Evolutionary conservation across 2,888 invertebrate genomes (phyloP), one percentile per base, ranked within the genome.

Genomic region (Drosophila ezoana): DNA sequence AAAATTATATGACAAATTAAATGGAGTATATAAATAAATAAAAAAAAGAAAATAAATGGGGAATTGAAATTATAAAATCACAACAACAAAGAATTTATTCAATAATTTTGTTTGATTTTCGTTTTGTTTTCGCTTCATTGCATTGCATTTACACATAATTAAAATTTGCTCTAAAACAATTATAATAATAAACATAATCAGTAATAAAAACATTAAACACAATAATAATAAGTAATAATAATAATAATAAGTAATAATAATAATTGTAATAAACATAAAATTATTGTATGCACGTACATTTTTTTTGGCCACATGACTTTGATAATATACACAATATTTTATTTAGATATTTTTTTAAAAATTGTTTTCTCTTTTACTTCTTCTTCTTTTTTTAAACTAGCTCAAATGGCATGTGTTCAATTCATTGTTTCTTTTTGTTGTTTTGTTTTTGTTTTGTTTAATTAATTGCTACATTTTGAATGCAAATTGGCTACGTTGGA

Each of bases 81-180:
- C 81, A 82, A 82, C 83, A 82, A 78, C 72, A 81, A 84, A 68
- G 48, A 66, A 63, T 82, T 82, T 84, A 79, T 79, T 82, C 54
- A 72, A 81, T 68, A 65, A 67, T 41, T 61, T 69, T 72, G 52
- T 62, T 78, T 72, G 57, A 41, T 47, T 18, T 56, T 45, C 18
- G 35, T 44, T 47, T 45, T 33, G 16, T 41, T 38, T 67, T 52
- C 33, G 37, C 20, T 56, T 60, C 28, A 44, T 63, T 43, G 43
- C 47, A 28, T 65, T 56, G 49, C 18, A 20, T 48, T 51, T 64
- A 59, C 41, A 72, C 16, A 40, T 54, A 53, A 54, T 53, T 56
- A 56, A 69, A 67, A 81, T 75, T 82, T 80, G 51, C 49, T 40
- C 72, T 83, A 83, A 51, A 79, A 76, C 66, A 83, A 71, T 63